Percentiles rank a stretch among this genome's conserved stretches.
phyloP scores from a whole-genome alignment of 2,797 vertebrate genomes.

The Cyclopterus lumpus region DNA sequence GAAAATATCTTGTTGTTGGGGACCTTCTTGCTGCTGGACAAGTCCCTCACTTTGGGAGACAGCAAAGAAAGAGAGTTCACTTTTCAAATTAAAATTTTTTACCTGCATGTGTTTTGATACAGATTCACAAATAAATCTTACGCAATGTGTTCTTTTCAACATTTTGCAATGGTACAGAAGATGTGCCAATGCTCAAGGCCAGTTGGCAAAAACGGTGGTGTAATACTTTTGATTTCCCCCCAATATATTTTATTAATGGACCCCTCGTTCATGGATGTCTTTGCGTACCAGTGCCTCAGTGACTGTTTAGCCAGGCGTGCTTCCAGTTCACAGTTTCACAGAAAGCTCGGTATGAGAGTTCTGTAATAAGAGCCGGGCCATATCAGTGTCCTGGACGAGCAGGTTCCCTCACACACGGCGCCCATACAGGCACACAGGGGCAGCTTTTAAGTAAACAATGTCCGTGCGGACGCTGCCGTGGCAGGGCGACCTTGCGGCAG shows the following conservation, averaged over 20 bases:
- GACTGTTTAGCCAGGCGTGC: conserved; percentile 20
- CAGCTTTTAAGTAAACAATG: conserved; percentile 66
- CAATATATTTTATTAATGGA: background rate
- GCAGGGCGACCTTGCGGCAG: conserved; percentile 63
- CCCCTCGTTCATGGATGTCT: background rate
- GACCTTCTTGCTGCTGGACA: conserved; percentile 87
- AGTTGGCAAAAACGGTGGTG: conserved; percentile 4
- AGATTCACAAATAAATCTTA: conserved; percentile 51
- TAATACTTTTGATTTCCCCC: background rate
- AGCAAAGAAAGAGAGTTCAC: conserved; percentile 37
- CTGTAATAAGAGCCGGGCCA: conserved; percentile 61
- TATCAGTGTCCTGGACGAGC: conserved; percentile 65
- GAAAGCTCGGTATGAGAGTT: conserved; percentile 36
- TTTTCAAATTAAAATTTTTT: conserved; percentile 24
- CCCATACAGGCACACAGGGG: conserved; percentile 35
- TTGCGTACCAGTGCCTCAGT: conserved; percentile 7
- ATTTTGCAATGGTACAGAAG: conserved; percentile 26
- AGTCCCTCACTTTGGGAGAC: conserved; percentile 85
- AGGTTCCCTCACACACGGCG: conserved; percentile 52
- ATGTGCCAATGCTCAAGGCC: conserved; percentile 29
- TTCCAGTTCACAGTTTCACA: conserved; percentile 43
- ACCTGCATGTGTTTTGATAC: conserved; percentile 35
- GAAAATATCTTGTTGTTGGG: conserved; percentile 97
- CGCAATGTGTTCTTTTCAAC: conserved; percentile 43
- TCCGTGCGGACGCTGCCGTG: conserved; percentile 43